These are phyloP conservation scores for Morone chrysops DNA, from an alignment of 2,113 vertebrate genomes.

Conservation along the genomic window DNA sequence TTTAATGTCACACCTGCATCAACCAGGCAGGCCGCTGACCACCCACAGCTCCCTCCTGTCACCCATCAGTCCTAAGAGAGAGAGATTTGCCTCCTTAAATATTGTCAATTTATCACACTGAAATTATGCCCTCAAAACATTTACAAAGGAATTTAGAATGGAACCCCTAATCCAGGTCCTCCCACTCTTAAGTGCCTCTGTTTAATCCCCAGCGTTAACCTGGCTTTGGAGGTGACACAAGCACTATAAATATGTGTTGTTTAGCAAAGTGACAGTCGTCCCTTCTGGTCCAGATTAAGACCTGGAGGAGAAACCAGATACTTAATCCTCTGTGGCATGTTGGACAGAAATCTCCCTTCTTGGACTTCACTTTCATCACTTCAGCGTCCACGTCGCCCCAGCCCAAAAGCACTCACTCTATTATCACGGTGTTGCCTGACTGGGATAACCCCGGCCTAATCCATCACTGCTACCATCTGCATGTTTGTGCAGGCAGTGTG, in stretches of 20 bases:
- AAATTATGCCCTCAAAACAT: constrained; percentile 57
- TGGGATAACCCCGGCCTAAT: constrained; percentile 76
- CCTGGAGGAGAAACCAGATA: constrained; percentile 75
- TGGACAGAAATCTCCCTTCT: constrained; percentile 66
- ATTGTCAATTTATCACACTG: constrained; percentile 33
- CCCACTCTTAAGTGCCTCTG: constrained; percentile 70
- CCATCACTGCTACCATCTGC: constrained; percentile 79
- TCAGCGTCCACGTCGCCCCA: constrained; percentile 47
- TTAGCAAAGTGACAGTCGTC: constrained; percentile 66
- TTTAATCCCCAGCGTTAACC: constrained; percentile 79
- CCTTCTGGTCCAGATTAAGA: constrained; percentile 75
- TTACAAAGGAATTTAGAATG: constrained; percentile 65
- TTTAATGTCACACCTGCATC: constrained; percentile 62
- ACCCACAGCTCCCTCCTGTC: constrained; percentile 64
- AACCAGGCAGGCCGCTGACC: constrained; percentile 44
- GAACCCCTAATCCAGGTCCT: constrained; percentile 62
- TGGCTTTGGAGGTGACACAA: constrained; percentile 70
- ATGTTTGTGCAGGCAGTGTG: constrained; percentile 79
- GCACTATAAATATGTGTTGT: constrained; percentile 68
- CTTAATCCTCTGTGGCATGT: constrained; percentile 76
- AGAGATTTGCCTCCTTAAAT: constrained; percentile 33
- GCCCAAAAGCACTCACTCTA: constrained; percentile 65
- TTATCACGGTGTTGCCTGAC: constrained; percentile 66
- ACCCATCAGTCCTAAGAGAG: constrained; percentile 18
- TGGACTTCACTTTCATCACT: constrained; percentile 78